Evolutionary conservation across 1,140 invertebrate genomes (phyloP).

Genomic region (Proales similis): DNA sequence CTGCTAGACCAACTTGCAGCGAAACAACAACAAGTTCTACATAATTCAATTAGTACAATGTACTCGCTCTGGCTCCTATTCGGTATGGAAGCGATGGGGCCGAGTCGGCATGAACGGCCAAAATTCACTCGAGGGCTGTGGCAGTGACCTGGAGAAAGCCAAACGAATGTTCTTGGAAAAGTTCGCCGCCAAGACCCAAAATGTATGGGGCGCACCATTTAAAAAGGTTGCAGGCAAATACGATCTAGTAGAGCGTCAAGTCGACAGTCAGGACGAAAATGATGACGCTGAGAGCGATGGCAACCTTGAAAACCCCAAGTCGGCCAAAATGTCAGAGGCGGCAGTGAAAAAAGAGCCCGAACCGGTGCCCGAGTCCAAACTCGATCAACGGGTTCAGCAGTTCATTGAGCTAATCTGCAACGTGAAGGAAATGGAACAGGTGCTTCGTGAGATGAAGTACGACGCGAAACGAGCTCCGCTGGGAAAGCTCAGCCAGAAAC

Average conservation of each 20-base stretch:
- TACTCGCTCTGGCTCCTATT: background rate
- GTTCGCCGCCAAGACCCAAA: slow-evolving; percentile 37
- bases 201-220: slow-evolving; percentile 24
- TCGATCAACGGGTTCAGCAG: slow-evolving; percentile 70
- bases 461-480: slow-evolving; percentile 94
- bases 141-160: slow-evolving; percentile 29
- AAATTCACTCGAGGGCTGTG: slow-evolving; percentile 11
- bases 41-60: slow-evolving; percentile 35
- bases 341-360: slow-evolving; percentile 46
- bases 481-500: slow-evolving; percentile 83
- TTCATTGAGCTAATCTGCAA: slow-evolving; percentile 82
- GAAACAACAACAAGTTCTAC: slow-evolving; percentile 38
- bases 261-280: background rate
- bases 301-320: no score
- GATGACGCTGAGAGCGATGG: background rate
- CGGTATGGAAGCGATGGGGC: slow-evolving; percentile 36
- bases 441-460: slow-evolving; percentile 85
- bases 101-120: slow-evolving; percentile 36
- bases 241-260: slow-evolving; percentile 12
- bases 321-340: no score
- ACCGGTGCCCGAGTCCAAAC: slow-evolving; percentile 58
- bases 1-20: slow-evolving; percentile 23
- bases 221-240: slow-evolving; percentile 37
- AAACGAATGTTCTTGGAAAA: slow-evolving; percentile 30
- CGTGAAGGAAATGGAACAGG: slow-evolving; percentile 78